Percentiles rank a stretch among this genome's conserved stretches.
phyloP scores from a whole-genome alignment of 2,888 invertebrate species.

The Netelia inedita region DNA sequence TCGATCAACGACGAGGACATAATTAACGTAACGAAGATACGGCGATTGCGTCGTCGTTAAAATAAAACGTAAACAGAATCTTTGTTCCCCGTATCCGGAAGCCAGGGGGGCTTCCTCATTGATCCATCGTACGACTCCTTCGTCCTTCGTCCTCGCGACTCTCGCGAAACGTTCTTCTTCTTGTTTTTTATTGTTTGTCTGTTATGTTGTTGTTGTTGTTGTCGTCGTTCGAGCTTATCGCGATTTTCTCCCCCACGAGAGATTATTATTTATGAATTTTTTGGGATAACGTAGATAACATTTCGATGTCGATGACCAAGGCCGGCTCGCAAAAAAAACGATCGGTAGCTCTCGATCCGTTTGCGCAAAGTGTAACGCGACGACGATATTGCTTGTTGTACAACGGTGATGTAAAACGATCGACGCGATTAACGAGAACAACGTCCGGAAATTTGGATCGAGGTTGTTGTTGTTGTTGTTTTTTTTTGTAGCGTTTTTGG shows the following conservation, averaged over 20 bases:
- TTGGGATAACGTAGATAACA: slow-evolving; percentile 37
- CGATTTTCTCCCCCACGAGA: not conserved
- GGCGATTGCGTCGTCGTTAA: too few relatives aligned
- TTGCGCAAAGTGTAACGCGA: not conserved
- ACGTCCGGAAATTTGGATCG: too few relatives aligned
- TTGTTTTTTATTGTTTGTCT: too few relatives aligned
- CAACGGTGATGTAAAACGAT: not conserved
- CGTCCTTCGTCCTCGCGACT: too few relatives aligned
- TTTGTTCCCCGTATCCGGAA: too few relatives aligned
- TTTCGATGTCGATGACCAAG: slow-evolving; percentile 65
- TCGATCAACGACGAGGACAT: too few relatives aligned
- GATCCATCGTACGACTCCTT: too few relatives aligned
- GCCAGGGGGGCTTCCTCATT: too few relatives aligned
- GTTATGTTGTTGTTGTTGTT: not conserved
- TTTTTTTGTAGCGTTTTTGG: not conserved
- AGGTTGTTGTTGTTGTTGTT: not conserved
- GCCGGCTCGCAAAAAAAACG: slow-evolving; percentile 37
- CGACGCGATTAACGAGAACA: not conserved
- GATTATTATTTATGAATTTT: not conserved
- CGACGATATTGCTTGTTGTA: not conserved
- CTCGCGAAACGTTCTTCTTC: too few relatives aligned
- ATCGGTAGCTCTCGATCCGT: slow-evolving; percentile 21
- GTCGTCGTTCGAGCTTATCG: not conserved
- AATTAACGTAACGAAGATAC: too few relatives aligned
- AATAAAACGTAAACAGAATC: too few relatives aligned